Conservation (phyloP, 2,113 vertebrate genomes). For the Rhynchomys soricoides region DNA sequence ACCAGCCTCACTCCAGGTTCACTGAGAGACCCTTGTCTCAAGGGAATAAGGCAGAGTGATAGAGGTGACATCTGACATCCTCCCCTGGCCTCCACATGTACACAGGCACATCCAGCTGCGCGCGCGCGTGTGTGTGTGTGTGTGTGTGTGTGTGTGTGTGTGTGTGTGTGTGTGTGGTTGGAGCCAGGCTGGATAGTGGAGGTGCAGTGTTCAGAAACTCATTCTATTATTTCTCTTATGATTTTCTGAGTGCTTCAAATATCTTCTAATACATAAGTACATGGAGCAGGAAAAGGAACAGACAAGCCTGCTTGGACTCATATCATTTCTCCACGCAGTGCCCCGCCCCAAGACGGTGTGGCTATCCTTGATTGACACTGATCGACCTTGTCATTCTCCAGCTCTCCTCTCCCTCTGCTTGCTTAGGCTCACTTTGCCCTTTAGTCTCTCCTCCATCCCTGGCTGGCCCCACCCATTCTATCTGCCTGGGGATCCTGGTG, state of each 20-base stretch:
- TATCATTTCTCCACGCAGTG: fast-evolving
- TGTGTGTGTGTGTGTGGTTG: no score
- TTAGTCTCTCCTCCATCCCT: background rate
- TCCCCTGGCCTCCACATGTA: background rate
- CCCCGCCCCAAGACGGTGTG: no score
- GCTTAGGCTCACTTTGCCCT: background rate
- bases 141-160: background rate
- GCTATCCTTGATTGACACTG: background rate
- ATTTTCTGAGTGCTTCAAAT: background rate
- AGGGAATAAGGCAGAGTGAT: background rate
- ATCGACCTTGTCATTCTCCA: no score
- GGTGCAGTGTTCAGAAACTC: background rate
- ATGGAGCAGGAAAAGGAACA: background rate
- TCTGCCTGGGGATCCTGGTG: no score
- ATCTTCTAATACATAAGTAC: background rate
- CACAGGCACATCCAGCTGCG: no score
- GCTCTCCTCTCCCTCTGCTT: background rate
- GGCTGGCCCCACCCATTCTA: background rate
- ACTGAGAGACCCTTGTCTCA: background rate
- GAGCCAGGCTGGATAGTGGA: background rate
- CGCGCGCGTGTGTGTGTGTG: background rate
- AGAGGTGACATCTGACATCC: background rate
- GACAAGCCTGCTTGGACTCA: background rate
- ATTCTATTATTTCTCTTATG: background rate
- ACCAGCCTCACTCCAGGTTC: background rate